Conservation (phyloP, 1,140 invertebrate species). For the Planococcus citri region DNA sequence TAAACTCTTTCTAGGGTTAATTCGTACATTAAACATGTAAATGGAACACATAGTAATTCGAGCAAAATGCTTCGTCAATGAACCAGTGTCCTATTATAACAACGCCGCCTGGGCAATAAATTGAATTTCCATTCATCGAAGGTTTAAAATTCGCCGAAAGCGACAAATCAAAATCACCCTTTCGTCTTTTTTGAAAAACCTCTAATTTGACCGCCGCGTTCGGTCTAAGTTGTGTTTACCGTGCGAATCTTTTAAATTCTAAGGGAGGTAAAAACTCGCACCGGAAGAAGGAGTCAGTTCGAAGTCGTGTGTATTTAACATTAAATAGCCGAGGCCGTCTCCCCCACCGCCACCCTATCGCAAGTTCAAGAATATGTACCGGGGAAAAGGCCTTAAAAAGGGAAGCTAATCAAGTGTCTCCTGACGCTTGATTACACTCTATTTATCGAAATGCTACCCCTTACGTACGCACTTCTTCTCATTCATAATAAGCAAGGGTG, state of each 20-base stretch:
- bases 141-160: neutral
- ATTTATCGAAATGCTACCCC: constrained; percentile 13
- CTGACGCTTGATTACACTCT: constrained; percentile 18
- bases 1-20: no score
- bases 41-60: no score
- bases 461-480: neutral
- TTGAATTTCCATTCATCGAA: neutral
- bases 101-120: neutral
- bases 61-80: no score
- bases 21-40: no score
- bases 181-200: constrained; percentile 16
- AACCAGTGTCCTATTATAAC: no score
- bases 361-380: neutral
- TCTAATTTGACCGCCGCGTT: constrained; percentile 3
- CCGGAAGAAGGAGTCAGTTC: constrained; percentile 3
- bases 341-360: no score
- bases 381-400: neutral
- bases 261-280: neutral
- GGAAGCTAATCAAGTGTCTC: constrained; percentile 19
- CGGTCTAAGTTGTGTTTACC: neutral
- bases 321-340: constrained; percentile 11
- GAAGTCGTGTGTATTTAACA: constrained; percentile 18
- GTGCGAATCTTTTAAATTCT: constrained; percentile 10
- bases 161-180: neutral
- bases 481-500: neutral